Conservation (phyloP, 1,140 invertebrate species). For the Apolygus lucorum region DNA sequence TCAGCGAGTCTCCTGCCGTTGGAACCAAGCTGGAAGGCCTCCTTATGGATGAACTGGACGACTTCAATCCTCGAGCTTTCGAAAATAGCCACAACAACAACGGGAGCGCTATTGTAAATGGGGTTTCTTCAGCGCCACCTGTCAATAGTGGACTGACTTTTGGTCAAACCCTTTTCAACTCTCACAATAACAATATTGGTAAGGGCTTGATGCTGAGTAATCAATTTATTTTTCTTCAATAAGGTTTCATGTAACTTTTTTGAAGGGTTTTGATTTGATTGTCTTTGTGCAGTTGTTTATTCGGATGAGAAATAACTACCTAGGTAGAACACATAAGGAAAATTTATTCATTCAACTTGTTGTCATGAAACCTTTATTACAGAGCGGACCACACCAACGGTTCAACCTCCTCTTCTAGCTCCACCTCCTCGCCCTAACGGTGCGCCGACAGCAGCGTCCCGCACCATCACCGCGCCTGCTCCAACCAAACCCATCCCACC, state of each 20-base stretch:
- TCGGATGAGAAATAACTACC: too few relatives aligned
- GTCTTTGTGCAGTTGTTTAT: too few relatives aligned
- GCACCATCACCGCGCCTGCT: constrained; percentile 15
- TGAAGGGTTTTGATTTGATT: too few relatives aligned
- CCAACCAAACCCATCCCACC: constrained; percentile 1
- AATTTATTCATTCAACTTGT: too few relatives aligned
- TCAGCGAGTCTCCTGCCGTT: constrained; percentile 45
- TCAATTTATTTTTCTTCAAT: too few relatives aligned
- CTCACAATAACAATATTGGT: constrained; percentile 14
- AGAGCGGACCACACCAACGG: neutral
- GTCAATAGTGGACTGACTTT: constrained; percentile 29
- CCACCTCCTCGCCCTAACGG: neutral
- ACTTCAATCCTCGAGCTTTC: constrained; percentile 67
- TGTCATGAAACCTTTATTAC: too few relatives aligned
- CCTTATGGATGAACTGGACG: constrained; percentile 69
- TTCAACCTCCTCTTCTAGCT: constrained; percentile 4
- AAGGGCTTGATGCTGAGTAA: too few relatives aligned
- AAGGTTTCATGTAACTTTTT: too few relatives aligned
- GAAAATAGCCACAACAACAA: constrained; percentile 40
- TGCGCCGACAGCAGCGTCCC: neutral
- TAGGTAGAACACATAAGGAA: too few relatives aligned
- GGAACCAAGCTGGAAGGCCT: constrained; percentile 74
- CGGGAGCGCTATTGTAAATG: constrained; percentile 20
- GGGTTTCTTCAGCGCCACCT: constrained; percentile 18
- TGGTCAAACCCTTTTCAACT: constrained; percentile 27